Conservation (phyloP, 1,140 invertebrate genomes). For the Drosophila willistoni region DNA sequence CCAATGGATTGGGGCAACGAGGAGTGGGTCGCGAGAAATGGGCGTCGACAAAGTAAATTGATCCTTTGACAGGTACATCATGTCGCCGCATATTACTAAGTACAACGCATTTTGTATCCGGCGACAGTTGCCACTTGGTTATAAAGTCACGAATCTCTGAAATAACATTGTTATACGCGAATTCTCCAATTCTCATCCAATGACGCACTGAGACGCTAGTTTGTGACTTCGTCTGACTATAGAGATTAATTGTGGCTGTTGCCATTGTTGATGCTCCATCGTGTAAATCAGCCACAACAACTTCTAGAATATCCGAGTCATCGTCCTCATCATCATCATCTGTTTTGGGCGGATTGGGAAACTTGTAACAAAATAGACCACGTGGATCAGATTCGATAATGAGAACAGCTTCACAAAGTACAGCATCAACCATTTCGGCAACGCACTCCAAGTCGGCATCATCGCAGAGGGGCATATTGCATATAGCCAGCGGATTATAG, state of each 20-base stretch:
- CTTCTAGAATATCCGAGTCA: background rate
- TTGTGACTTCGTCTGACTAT: background rate
- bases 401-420: constrained; percentile 52
- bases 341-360: background rate
- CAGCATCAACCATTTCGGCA: constrained; percentile 36
- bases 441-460: constrained; percentile 60
- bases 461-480: constrained; percentile 54
- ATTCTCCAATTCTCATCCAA: constrained; percentile 46
- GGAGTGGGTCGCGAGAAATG: constrained; percentile 69
- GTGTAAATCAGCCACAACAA: background rate
- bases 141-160: constrained; percentile 57
- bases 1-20: constrained; percentile 66
- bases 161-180: constrained; percentile 57
- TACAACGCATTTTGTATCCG: constrained; percentile 66
- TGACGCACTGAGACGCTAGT: constrained; percentile 32
- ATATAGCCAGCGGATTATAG: constrained; percentile 2
- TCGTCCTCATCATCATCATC: too few species aligned
- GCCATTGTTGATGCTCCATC: background rate
- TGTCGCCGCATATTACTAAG: constrained; percentile 44
- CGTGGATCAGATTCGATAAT: constrained; percentile 63
- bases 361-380: constrained; percentile 57
- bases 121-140: constrained; percentile 55
- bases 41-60: constrained; percentile 66
- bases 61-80: constrained; percentile 55
- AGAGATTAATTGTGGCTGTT: background rate